Evolutionary conservation across 2,113 vertebrate species (phyloP), one percentile per base, ranked within the genome.

Genomic region (Neomonachus schauinslandi): DNA sequence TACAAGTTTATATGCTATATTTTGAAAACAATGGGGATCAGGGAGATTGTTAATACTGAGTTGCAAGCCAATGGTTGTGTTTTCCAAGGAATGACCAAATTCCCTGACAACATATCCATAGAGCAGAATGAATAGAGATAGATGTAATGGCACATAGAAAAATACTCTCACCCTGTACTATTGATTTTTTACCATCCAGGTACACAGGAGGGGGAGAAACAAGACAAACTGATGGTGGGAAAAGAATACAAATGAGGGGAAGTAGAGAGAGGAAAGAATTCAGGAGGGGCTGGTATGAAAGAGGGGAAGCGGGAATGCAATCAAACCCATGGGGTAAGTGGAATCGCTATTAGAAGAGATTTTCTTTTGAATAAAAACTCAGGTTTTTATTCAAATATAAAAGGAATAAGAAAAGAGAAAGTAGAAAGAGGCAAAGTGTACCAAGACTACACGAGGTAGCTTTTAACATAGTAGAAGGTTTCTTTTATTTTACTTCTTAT

Each of bases 401-500:
- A 91, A 96, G 28, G 69, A 96, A 76, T 83, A 74, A 46, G 67
- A 72, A 94, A 67, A 84, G 18, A 63, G 19, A 94, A 72, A 65
- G 21, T 69, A 80, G n/a, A 74, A 96, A 69, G 61, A 89, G 61
- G 33, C 28, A 81, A 59, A 94, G 14, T 57, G 24, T 26, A 7
- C 19, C 51, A 88, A 96, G 51, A 82, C 39, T 51, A 65, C 16
- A 39, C 33, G 8, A 28, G 65, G 42, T 91, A 65, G 31, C 0
- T 13, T 80, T 82, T 90, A 83, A 93, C 39, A 79, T 82, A 87
- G 16, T 79, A 22, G 67, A 96, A 97, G 12, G 0, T 72, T 94
- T 96, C 46, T 61, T 77, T 80, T 82, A 53, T 97, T 96, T 80
- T 82, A 57, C 96, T 96, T 86, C 65, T 87, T 97, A 28, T 53